A percentile compares a stretch with the other conserved stretches of the same genome.
phyloP scores from a whole-genome alignment of 2,888 invertebrate genomes.

The Atherix ibis region DNA sequence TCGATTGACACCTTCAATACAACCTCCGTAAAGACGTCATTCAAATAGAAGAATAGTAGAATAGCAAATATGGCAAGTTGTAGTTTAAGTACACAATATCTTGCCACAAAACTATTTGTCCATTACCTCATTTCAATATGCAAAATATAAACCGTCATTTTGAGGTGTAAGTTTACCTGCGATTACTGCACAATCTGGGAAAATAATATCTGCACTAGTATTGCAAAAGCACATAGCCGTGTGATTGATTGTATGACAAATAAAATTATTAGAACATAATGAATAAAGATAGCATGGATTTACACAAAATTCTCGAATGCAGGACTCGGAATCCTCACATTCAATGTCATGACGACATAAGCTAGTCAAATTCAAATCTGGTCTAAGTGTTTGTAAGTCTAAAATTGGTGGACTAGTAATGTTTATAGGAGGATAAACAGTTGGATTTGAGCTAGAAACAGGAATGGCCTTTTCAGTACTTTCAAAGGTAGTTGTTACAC shows the following conservation, averaged over 20 bases:
- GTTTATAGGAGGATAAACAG: too few species aligned
- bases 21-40: background rate
- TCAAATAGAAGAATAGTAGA: conserved; percentile 7
- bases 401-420: too few species aligned
- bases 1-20: background rate
- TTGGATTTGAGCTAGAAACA: background rate
- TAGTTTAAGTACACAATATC: conserved; percentile 11
- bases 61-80: conserved; percentile 9
- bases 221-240: conserved; percentile 41
- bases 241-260: conserved; percentile 38
- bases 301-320: conserved; percentile 35
- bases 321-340: conserved; percentile 33
- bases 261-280: conserved; percentile 31
- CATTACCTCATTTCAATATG: too few species aligned
- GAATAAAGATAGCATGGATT: conserved; percentile 37
- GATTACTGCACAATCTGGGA: conserved; percentile 38
- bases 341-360: conserved; percentile 19
- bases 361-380: conserved; percentile 10
- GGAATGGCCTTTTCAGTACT: background rate
- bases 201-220: conserved; percentile 32
- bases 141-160: background rate
- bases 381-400: conserved; percentile 11
- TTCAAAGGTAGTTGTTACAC: background rate
- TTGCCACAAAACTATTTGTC: too few species aligned
- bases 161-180: conserved; percentile 39